These are phyloP conservation scores for Rhinolophus ferrumequinum DNA, from an alignment of 2,113 vertebrate genomes.

Conservation along the genomic window DNA sequence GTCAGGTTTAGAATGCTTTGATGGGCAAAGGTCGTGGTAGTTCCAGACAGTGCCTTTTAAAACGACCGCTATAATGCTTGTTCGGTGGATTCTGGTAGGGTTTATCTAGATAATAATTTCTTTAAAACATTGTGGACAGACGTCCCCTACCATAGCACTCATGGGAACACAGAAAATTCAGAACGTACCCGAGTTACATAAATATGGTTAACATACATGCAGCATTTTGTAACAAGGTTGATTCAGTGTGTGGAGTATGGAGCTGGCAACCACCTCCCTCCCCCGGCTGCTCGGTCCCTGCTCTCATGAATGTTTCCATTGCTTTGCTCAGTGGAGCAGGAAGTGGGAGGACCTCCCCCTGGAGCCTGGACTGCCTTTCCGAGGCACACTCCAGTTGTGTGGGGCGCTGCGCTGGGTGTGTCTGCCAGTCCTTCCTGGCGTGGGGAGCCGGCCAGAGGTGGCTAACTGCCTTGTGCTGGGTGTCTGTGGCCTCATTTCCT, in stretches of 20 bases:
- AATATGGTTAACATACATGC: background rate
- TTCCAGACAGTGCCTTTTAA: background rate
- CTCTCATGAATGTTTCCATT: background rate
- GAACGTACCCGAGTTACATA: background rate
- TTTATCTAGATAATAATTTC: background rate
- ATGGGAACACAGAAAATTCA: background rate
- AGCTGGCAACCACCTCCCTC: background rate
- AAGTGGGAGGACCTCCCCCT: background rate
- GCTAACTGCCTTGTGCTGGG: background rate
- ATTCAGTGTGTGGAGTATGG: background rate
- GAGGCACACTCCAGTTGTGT: background rate
- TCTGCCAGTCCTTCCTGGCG: background rate
- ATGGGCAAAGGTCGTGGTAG: accelerated
- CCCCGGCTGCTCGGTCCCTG: background rate
- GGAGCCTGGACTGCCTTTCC: slow-evolving; percentile 13
- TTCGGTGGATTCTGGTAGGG: background rate
- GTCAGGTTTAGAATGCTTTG: background rate
- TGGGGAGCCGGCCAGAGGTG: background rate
- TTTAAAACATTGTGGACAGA: background rate
- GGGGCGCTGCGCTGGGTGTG: background rate
- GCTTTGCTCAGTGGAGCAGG: background rate
- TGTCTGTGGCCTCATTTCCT: accelerated
- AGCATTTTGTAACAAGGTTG: background rate
- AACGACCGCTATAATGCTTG: accelerated
- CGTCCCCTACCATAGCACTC: background rate